These are phyloP conservation scores for Micromys minutus DNA, from an alignment of 2,113 vertebrate genomes.

Conservation along the genomic window DNA sequence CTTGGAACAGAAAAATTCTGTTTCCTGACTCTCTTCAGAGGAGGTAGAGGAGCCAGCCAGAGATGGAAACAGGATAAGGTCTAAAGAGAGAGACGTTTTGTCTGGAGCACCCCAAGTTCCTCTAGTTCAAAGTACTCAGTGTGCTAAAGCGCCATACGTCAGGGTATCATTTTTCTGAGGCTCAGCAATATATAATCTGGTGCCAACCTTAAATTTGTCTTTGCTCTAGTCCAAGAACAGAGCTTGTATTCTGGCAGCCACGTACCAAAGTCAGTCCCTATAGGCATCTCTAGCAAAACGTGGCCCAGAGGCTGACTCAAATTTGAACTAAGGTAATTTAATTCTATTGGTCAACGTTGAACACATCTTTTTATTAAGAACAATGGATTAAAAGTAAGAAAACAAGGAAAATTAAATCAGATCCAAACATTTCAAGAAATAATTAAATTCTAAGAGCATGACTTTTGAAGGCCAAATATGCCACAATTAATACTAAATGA, in stretches of 20 bases:
- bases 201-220: neutral
- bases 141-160: neutral
- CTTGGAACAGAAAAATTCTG: neutral
- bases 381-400: slow-evolving; percentile 60
- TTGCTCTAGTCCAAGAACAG: neutral
- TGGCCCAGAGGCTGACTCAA: neutral
- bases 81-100: neutral
- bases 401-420: slow-evolving; percentile 54
- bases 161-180: neutral
- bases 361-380: slow-evolving; percentile 46
- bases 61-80: neutral
- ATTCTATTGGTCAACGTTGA: slow-evolving; percentile 27
- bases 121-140: neutral
- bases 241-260: neutral
- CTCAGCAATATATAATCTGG: neutral
- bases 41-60: neutral
- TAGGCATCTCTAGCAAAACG: neutral
- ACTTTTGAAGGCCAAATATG: slow-evolving; percentile 48
- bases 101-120: neutral
- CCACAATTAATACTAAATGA: slow-evolving; percentile 52
- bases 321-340: slow-evolving; percentile 35
- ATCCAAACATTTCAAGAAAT: slow-evolving; percentile 52
- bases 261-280: neutral
- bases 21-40: neutral
- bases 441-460: slow-evolving; percentile 42